Evolutionary conservation across 2,888 invertebrate genomes (phyloP), one percentile per base, ranked within the genome.

Genomic region (Drosophila niveifrons): DNA sequence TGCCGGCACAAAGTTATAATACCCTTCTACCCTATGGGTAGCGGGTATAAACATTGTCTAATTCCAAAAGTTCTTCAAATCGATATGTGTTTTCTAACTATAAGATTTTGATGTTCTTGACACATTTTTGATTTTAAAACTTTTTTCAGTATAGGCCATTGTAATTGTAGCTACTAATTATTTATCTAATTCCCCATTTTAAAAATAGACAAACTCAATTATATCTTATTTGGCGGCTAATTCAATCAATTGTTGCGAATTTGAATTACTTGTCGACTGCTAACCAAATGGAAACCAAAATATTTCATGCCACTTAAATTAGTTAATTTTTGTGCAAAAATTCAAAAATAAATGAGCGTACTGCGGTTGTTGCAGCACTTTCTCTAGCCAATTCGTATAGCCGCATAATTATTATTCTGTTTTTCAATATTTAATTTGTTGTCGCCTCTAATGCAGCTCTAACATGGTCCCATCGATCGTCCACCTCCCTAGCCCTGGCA

Each of bases 341-440:
- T 83, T 59, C 63, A 83, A 66, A 75, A 83, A 80, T 75, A 83
- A 86, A 83, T 80, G 66, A 44, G 44, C 68, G 56, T 46, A 53
- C 36, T 88, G 87, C 44, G 86, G 80, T 80, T 53, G 28, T 31
- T 53, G 57, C 43, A 64, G 43, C n/a, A 31, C 15, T 66, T 17
- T 11, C 34, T 17, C 2, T n/a, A n/a, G 10, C 9, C 17, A 31
- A 29, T 17, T 11, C 46, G 29, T 11, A 47, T 10, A 17, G 50
- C 28, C 41, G 72, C 67, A 85, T 79, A 76, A 82, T 86, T 71
- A 80, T 88, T 88, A 88, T 82, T 80, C 80, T 61, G 77, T 80
- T 80, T 82, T 82, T 75, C 87, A 80, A 83, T 83, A 88, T 88
- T 88, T 86, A 83, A 86, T 88, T 83, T 86, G 78, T 74, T 85